These are phyloP conservation scores for Nasonia vitripennis DNA, from an alignment of 1,140 invertebrate species.

Conservation along the genomic window DNA sequence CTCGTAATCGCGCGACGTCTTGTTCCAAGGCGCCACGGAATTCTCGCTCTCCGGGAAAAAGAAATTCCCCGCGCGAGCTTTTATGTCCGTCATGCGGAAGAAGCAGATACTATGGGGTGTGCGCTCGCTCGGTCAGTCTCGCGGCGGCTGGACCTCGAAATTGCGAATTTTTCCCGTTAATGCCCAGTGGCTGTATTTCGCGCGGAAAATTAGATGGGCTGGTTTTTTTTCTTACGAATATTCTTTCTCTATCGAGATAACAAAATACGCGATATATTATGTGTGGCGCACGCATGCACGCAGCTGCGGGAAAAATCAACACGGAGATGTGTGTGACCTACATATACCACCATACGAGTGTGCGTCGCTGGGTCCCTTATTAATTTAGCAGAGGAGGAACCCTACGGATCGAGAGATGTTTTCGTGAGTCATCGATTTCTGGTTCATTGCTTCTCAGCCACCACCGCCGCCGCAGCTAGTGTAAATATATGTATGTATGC, in stretches of 20 bases:
- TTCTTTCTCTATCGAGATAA: too few relatives aligned
- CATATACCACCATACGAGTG: background rate
- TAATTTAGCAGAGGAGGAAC: background rate
- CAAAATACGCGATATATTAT: too few relatives aligned
- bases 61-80: background rate
- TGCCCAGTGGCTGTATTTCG: too few relatives aligned
- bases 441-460: background rate
- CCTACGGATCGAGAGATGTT: background rate
- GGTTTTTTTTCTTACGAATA: too few relatives aligned
- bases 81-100: background rate
- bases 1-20: slow-evolving; percentile 26
- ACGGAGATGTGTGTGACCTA: background rate
- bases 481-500: background rate
- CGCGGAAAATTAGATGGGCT: background rate
- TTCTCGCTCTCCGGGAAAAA: background rate
- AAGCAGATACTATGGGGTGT: background rate
- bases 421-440: slow-evolving; percentile 8
- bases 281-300: too few relatives aligned
- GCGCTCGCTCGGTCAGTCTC: background rate
- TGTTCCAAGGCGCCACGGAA: slow-evolving; percentile 34
- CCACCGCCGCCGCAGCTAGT: background rate
- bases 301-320: background rate
- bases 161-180: background rate
- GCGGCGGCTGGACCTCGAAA: background rate
- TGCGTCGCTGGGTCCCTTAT: background rate